Evolutionary conservation across 2,888 invertebrate genomes (phyloP).

Genomic region (Acanthosoma haemorrhoidale): DNA sequence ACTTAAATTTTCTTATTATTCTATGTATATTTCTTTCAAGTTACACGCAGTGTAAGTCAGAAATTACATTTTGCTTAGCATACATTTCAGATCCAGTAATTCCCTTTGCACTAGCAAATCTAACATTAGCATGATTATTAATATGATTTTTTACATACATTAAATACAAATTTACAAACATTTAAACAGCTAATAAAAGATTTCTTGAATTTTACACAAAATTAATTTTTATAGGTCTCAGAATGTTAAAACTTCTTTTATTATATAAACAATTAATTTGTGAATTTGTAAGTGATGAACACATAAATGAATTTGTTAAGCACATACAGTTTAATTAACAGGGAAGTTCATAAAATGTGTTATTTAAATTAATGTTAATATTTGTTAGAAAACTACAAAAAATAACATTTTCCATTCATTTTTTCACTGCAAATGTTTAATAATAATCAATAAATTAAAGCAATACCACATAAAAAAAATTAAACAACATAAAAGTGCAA

Average conservation of each 20-base stretch:
- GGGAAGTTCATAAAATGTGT: not conserved
- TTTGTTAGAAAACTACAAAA: too few relatives aligned
- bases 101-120: constrained; percentile 11
- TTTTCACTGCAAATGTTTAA: too few relatives aligned
- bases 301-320: not conserved
- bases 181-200: not conserved
- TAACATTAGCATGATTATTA: not conserved
- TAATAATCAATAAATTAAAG: too few relatives aligned
- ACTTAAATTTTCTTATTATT: not conserved
- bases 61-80: not conserved
- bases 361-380: too few relatives aligned
- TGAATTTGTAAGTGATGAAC: not conserved
- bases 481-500: too few relatives aligned
- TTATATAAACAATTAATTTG: not conserved
- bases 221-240: not conserved
- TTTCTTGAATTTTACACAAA: not conserved
- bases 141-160: not conserved
- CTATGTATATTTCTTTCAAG: not conserved
- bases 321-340: too few relatives aligned
- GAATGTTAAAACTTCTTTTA: not conserved
- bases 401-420: too few relatives aligned
- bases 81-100: not conserved
- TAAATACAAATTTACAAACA: not conserved
- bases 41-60: not conserved
- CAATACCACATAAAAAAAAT: too few relatives aligned